Base-by-base conservation (phyloP, 2,888 invertebrate genomes). In the Leistus spinibarbis region DNA sequence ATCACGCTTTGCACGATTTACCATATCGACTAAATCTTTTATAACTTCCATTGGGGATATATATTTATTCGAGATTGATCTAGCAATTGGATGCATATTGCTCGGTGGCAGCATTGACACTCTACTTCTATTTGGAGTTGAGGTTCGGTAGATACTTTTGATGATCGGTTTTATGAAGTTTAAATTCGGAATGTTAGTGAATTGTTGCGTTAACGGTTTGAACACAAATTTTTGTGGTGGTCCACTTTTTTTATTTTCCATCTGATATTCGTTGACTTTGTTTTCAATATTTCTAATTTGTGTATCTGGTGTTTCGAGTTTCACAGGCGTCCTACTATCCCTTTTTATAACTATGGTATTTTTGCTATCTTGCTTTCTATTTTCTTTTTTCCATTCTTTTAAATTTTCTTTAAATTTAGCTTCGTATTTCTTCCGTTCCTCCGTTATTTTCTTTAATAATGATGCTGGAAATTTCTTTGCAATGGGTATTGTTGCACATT, bases 1-100 rank as follows among this genome's bases (percentile, higher is more conserved):
- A 10, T 87, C 81, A 77, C 81, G 82, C 70, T 88, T 86, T n/a
- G 90, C 90, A 64, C 79, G 80, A 5, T 85, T 82, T 13, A 89
- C 89, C 77, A 86, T 81, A 2, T 80, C 82, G 83, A 87, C 88
- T 24, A 89, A 81, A 77, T 80, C 80, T 76, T 80, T 77, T 76
- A 80, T 63, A 3, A 71, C 40, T 69, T 74, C 68, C 68, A 60
- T 68, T 23, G 63, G 63, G 1, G 40, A 40, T 40, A 40, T 40
- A 40, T 10, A 40, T 13, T 40, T 40, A 7, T 5, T 40, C 40
- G 40, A 40, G 7, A 40, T 40, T 40, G 13, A 1, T 13, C 10
- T 40, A 0, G 10, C 40, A 2, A 40, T 40, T 40, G 40, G 40
- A 7, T 40, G 40, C 13, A 13, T 10, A 40, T 40, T 2, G 13